phyloP scores from a whole-genome alignment of 2,888 invertebrate species.

The Phyto melanocephala region DNA sequence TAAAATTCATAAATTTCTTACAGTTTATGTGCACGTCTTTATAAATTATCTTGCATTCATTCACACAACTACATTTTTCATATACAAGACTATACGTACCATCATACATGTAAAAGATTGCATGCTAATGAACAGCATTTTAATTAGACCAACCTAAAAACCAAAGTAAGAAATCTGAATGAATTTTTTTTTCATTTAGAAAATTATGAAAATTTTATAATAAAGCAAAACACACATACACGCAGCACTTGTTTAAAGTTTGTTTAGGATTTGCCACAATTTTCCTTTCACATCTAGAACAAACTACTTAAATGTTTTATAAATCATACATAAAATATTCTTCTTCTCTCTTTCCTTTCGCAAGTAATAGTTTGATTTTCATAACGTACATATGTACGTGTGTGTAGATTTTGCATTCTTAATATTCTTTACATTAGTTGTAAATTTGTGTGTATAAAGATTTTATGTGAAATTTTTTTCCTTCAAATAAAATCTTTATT shows the following conservation, averaged over 20 bases:
- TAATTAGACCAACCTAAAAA: slow-evolving; percentile 24
- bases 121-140: slow-evolving; percentile 47
- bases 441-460: slow-evolving; percentile 13
- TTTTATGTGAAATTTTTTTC: slow-evolving; percentile 38
- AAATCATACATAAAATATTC: no score
- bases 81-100: no score
- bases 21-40: no score
- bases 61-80: no score
- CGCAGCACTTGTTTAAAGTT: slow-evolving; percentile 30
- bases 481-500: slow-evolving; percentile 11
- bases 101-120: not conserved
- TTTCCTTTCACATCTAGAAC: slow-evolving; percentile 4
- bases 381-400: not conserved
- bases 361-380: not conserved
- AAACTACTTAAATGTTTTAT: not conserved
- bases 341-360: not conserved
- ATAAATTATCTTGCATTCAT: not conserved
- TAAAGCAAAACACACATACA: slow-evolving; percentile 13
- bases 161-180: not conserved
- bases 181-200: not conserved
- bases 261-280: slow-evolving; percentile 11
- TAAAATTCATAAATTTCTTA: no score
- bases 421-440: not conserved
- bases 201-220: slow-evolving; percentile 38
- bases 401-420: not conserved